Percentiles rank a stretch among this genome's conserved stretches.
phyloP scores from a whole-genome alignment of 2,888 invertebrate genomes.

The Megamerina dolium region DNA sequence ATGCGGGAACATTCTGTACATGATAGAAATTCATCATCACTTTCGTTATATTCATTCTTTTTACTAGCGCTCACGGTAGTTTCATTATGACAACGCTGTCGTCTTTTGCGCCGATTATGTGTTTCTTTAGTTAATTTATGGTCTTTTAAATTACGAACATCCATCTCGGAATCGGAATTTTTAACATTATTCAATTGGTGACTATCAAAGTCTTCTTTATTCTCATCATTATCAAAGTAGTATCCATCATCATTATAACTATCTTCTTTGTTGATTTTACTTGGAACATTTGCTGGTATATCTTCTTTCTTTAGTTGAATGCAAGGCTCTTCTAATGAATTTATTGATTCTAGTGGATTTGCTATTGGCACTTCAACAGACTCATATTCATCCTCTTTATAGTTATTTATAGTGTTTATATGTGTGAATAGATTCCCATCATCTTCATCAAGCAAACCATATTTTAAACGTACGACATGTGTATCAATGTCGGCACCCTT shows the following conservation, averaged over 20 bases:
- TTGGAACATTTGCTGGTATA: not conserved
- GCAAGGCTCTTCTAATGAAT: slow-evolving; percentile 3
- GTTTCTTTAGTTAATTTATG: not conserved
- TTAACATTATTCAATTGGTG: too few species aligned
- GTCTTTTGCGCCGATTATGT: too few species aligned
- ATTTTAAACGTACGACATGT: slow-evolving; percentile 20
- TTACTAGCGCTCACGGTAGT: not conserved
- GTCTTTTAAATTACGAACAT: too few species aligned
- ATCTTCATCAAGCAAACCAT: slow-evolving; percentile 27
- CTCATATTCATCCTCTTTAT: too few species aligned
- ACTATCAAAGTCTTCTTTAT: not conserved
- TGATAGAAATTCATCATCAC: not conserved
- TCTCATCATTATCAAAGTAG: slow-evolving; percentile 10
- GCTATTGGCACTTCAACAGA: not conserved
- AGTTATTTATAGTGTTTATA: slow-evolving; percentile 25
- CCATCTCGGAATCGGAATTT: not conserved
- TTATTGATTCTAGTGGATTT: slow-evolving; percentile 2
- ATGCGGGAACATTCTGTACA: not conserved
- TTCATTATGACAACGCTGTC: too few species aligned
- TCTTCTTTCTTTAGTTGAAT: slow-evolving; percentile 22
- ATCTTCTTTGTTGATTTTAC: slow-evolving; percentile 3
- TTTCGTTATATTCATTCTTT: not conserved
- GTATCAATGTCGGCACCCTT: slow-evolving; percentile 10
- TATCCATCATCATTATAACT: slow-evolving; percentile 18
- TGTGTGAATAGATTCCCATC: slow-evolving; percentile 16